Evolutionary conservation across 2,797 vertebrate species (phyloP).

Genomic region (Malurus leucopterus): DNA sequence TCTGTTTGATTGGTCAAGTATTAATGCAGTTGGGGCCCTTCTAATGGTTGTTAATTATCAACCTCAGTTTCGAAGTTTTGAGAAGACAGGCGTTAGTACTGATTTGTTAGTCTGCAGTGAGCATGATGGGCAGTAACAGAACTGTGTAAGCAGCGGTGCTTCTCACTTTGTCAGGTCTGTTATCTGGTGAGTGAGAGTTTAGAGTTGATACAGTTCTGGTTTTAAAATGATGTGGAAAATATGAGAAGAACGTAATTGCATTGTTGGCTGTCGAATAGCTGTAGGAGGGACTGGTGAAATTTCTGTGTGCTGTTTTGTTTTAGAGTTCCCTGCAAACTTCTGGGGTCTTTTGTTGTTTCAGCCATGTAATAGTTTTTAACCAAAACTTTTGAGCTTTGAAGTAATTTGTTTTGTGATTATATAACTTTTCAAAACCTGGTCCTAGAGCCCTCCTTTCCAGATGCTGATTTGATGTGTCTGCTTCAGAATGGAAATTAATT

Average conservation of each 20-base stretch:
- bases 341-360: not conserved
- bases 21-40: not conserved
- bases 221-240: not conserved
- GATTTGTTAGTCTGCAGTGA: accelerated
- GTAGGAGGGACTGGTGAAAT: not conserved
- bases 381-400: not conserved
- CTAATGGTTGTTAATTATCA: not conserved
- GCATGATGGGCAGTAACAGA: accelerated
- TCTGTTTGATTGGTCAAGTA: accelerated
- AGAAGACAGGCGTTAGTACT: accelerated
- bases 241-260: not conserved
- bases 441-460: not conserved
- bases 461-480: not conserved
- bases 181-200: not conserved
- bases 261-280: not conserved
- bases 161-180: not conserved
- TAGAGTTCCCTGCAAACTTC: not conserved
- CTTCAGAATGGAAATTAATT: not conserved
- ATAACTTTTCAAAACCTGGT: not conserved
- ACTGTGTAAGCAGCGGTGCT: not conserved
- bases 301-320: not conserved
- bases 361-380: not conserved
- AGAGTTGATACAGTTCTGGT: not conserved
- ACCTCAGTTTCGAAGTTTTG: not conserved
- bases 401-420: not conserved